A percentile compares a stretch with the other conserved stretches of the same genome.
Evolutionary conservation across 2,888 invertebrate genomes (phyloP).

Genomic region (Coremacera marginata): DNA sequence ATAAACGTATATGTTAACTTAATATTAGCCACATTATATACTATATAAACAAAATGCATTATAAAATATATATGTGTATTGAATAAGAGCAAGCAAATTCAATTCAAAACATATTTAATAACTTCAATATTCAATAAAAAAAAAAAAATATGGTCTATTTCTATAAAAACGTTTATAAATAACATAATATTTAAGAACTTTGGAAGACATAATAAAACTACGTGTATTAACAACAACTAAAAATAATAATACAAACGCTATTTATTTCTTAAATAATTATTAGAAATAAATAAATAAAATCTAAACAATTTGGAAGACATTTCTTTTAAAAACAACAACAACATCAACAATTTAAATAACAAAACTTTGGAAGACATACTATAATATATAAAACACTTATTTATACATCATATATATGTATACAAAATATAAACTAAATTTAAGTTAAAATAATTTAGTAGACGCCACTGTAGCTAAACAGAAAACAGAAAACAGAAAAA

Average conservation of each 20-base stretch:
- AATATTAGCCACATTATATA: conserved; percentile 14
- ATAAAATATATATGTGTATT: conserved; percentile 17
- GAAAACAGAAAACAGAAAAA: conserved; percentile 14
- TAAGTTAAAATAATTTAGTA: conserved; percentile 44
- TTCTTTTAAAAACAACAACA: conserved; percentile 52
- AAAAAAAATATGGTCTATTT: conserved; percentile 37
- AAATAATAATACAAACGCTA: conserved; percentile 23
- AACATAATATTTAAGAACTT: conserved; percentile 37
- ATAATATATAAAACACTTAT: conserved; percentile 34
- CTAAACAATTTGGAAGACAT: conserved; percentile 61
- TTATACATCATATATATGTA: conserved; percentile 2
- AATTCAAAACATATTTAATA: conserved; percentile 44
- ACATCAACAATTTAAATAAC: conserved; percentile 52
- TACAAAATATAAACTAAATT: conserved; percentile 5
- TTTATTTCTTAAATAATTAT: conserved; percentile 28
- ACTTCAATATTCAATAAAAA: conserved; percentile 22
- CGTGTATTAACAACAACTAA: conserved; percentile 54
- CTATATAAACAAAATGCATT: conserved; percentile 9
- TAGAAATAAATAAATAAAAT: conserved; percentile 41
- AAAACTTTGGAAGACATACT: conserved; percentile 63
- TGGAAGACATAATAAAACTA: conserved; percentile 61
- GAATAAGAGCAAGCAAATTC: conserved; percentile 30
- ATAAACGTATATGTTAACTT: not conserved
- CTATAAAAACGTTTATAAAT: conserved; percentile 34
- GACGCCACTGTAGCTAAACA: conserved; percentile 42